Conservation (phyloP, 2,888 invertebrate genomes). For the Drosophila mimetica region DNA sequence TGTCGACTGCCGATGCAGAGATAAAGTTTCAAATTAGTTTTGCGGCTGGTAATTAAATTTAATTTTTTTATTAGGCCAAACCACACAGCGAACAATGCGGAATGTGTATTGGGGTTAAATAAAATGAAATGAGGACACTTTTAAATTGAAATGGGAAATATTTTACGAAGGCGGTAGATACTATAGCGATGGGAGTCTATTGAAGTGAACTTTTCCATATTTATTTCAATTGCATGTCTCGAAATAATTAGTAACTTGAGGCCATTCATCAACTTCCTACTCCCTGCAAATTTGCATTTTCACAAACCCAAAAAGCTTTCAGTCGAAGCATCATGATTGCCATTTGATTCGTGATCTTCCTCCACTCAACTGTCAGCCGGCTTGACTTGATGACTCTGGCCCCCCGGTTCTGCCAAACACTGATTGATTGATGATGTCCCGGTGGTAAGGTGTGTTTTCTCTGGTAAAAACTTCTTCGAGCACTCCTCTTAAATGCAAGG, state of each 20-base stretch:
- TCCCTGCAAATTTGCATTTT: slow-evolving; percentile 54
- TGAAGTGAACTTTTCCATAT: slow-evolving; percentile 5
- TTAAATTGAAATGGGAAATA: slow-evolving; percentile 30
- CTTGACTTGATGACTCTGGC: slow-evolving; percentile 71
- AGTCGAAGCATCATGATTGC: slow-evolving; percentile 60
- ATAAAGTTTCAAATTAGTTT: slow-evolving; percentile 77
- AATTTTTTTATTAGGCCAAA: slow-evolving; percentile 73
- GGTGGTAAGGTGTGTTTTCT: slow-evolving; percentile 30
- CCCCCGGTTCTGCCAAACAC: slow-evolving; percentile 49
- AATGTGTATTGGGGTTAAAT: slow-evolving; percentile 26
- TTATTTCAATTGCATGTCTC: slow-evolving; percentile 17
- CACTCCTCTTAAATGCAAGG: slow-evolving; percentile 37
- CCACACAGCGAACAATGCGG: slow-evolving; percentile 48
- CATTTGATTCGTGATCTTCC: slow-evolving; percentile 73
- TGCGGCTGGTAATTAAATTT: slow-evolving; percentile 77
- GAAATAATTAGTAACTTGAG: slow-evolving; percentile 25
- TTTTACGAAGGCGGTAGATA: neutral
- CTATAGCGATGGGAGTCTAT: neutral
- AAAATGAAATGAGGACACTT: slow-evolving; percentile 37
- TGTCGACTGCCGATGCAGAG: slow-evolving; percentile 62
- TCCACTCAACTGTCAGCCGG: slow-evolving; percentile 62
- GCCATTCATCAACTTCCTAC: slow-evolving; percentile 27
- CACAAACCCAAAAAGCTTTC: slow-evolving; percentile 64
- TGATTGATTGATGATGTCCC: slow-evolving; percentile 65
- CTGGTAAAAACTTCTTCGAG: slow-evolving; percentile 16